Evolutionary conservation across 1,140 invertebrate species (phyloP).

Genomic region (Penaeus indicus): DNA sequence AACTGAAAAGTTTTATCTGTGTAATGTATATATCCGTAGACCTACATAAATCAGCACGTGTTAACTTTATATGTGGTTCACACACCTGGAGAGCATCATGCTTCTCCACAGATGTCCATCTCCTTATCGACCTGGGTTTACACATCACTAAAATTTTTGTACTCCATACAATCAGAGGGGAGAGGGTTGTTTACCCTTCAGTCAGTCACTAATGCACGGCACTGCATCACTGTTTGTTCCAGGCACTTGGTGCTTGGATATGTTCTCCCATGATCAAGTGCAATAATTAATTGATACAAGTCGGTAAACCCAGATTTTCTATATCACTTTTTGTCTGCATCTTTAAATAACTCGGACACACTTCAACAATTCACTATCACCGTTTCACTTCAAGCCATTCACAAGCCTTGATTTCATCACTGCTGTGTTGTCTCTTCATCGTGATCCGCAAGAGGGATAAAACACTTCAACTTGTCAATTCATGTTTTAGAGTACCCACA

Average conservation of each 20-base stretch:
- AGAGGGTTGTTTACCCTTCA: neutral
- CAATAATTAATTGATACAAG: constrained; percentile 19
- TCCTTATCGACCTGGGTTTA: too few species aligned
- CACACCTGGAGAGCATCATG: constrained; percentile 1
- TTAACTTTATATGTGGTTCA: constrained; percentile 23
- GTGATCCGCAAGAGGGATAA: too few species aligned
- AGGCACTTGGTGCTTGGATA: constrained; percentile 32
- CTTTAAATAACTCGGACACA: neutral
- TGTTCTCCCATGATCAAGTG: constrained; percentile 43
- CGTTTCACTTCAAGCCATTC: neutral
- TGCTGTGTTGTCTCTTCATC: neutral
- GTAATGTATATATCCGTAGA: constrained; percentile 10
- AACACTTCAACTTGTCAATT: too few species aligned
- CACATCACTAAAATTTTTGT: too few species aligned
- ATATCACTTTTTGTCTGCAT: neutral
- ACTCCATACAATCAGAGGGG: too few species aligned
- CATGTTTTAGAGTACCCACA: too few species aligned
- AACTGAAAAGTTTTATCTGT: constrained; percentile 23
- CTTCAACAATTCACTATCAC: constrained; percentile 5
- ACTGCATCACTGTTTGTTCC: neutral
- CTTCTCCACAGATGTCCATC: too few species aligned
- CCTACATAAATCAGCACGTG: neutral
- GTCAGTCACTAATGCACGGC: neutral
- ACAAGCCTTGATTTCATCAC: neutral
- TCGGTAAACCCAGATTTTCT: constrained; percentile 31